Base-by-base conservation (phyloP, 2,888 invertebrate species). In the Caenorhabditis sinica region DNA sequence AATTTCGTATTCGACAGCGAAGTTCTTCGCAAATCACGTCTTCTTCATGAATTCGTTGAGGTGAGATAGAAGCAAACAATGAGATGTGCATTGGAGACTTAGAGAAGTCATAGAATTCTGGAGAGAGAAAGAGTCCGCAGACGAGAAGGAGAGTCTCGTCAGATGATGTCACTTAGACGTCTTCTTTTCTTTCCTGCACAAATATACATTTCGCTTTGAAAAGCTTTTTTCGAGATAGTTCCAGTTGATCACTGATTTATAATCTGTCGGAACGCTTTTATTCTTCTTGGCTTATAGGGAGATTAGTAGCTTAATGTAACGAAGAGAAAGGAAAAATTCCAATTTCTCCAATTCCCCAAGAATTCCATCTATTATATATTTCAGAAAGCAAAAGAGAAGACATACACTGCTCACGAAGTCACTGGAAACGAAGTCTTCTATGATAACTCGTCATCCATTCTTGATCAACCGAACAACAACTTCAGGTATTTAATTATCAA, bases 41-140 rank as follows among this genome's bases (percentile, higher is more conserved):
- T 86, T 43, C 75, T 89, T 13, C 89, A 88, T 30, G 85, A 88
- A 36, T 88, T 89, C 69, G 63, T 89, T 28, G 87, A 89, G 77
- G 88, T 69, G 40, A 56, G 33, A 51, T 30, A 28, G 28, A 25
- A 20, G 15, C 40, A 2, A 13, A 13, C 13, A 9, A 40, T 13
- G 2, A 15, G 5, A 15, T 45, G 40, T 36, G 68, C 53, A 40
- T 15, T 4, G 8, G 58, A 43, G 58, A 49, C 13, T 9, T 11
- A 56, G 49, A 74, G 73, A 45, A 61, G 23, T 4, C 2, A 66
- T 28, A 43, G 40, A 40, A 4, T 75, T 40, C 28, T 23, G 36
- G 13, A 40, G 13, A 58, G 33, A 58, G 60, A 56, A n/a, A 66
- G 45, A 58, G 25, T 30, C 53, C 65, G 58, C 75, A 75, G 69